Percentiles rank a stretch among this genome's conserved stretches.
Conservation (phyloP, 2,113 vertebrate genomes). For the Ammodytes dubius region DNA sequence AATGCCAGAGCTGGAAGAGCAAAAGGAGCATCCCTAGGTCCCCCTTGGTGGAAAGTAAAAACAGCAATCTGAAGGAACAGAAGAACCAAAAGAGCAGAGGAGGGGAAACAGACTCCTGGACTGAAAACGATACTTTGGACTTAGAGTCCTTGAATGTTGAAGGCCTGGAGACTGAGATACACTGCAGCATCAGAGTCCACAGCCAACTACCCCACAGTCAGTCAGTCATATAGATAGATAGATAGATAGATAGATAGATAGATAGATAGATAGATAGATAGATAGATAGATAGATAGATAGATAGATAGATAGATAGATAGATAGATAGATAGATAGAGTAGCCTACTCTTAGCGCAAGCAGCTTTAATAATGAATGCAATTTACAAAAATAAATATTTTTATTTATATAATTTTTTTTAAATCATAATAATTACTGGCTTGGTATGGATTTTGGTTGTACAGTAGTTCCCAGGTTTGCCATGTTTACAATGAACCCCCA, state of each 20-base stretch:
- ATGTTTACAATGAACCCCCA: too few relatives aligned
- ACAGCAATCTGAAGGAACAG: background rate
- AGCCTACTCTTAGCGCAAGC: too few relatives aligned
- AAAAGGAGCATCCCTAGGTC: slow-evolving; percentile 1
- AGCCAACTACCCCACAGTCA: background rate
- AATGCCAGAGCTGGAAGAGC: slow-evolving; percentile 13
- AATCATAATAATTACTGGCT: too few relatives aligned
- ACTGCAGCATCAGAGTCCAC: background rate
- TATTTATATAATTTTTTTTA: too few relatives aligned
- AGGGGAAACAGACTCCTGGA: background rate
- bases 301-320: too few relatives aligned
- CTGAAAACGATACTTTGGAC: background rate
- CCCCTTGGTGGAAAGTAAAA: background rate
- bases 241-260: slow-evolving; percentile 1
- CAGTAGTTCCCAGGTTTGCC: too few relatives aligned
- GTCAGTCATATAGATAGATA: slow-evolving; percentile 14
- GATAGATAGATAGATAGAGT: too few relatives aligned
- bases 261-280: slow-evolving; percentile 8
- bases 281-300: background rate
- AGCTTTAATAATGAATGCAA: too few relatives aligned
- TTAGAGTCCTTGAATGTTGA: background rate
- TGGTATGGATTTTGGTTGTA: too few relatives aligned
- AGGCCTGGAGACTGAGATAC: background rate
- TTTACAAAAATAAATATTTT: too few relatives aligned
- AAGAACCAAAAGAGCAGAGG: background rate